These are phyloP conservation scores for Aplochiton taeniatus DNA, from an alignment of 2,797 vertebrate genomes.

Conservation along the genomic window DNA sequence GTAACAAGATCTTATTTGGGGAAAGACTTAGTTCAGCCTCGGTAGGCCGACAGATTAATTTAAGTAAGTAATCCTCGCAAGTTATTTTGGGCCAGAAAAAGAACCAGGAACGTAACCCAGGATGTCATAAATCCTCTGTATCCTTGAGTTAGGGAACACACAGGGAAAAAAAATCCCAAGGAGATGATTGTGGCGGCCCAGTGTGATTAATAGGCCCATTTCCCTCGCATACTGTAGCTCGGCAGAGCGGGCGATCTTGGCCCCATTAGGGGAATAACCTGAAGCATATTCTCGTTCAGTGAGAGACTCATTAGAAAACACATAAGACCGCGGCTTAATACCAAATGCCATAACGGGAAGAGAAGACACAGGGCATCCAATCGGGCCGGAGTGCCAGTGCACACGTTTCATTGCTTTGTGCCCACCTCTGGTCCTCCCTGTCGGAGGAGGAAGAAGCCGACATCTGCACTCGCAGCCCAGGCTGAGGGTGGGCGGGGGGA, in stretches of 20 bases:
- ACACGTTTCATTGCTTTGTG: too few species aligned
- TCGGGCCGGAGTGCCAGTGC: too few species aligned
- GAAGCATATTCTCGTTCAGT: conserved; percentile 54
- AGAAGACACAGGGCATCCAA: too few species aligned
- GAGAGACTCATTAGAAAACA: conserved; percentile 58
- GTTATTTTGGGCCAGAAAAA: conserved; percentile 43
- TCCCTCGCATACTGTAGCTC: conserved; percentile 67
- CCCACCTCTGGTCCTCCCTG: not conserved
- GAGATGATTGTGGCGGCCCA: conserved; percentile 64
- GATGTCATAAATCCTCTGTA: conserved; percentile 58
- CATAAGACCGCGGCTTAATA: conserved; percentile 41
- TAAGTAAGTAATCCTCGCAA: conserved; percentile 54
- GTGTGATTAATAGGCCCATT: conserved; percentile 74
- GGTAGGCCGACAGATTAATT: conserved; percentile 52
- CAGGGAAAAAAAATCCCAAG: conserved; percentile 70
- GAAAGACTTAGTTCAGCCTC: conserved; percentile 56
- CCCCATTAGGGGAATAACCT: conserved; percentile 69
- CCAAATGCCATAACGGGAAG: too few species aligned
- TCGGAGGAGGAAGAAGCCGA: conserved; percentile 33
- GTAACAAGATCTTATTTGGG: conserved; percentile 56
- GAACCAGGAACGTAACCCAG: not conserved
- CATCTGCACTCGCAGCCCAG: not conserved
- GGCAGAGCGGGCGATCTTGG: conserved; percentile 58
- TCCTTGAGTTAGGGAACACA: conserved; percentile 56
- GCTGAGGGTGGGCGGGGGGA: not conserved